Evolutionary conservation across 1,140 invertebrate genomes (phyloP), one percentile per base, ranked within the genome.

Genomic region (Magallana gigas): DNA sequence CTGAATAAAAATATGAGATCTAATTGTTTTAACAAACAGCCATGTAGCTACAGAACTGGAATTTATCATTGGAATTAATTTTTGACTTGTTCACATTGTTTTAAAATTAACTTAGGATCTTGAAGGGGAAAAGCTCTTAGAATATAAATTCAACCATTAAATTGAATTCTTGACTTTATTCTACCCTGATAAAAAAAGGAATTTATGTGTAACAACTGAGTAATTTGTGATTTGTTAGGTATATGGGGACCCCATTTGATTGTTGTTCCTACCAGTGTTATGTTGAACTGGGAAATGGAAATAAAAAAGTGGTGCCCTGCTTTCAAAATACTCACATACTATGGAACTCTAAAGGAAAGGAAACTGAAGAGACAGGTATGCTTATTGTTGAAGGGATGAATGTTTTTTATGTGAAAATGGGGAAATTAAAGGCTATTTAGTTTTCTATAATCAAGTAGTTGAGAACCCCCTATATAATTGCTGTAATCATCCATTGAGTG

Each of bases 281-380:
- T 99, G 98, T 96, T 99, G 59, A 99, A 99, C 95, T 99, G 99
- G 99, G 99, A 99, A 95, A 99, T 99, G 98, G 99, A 99, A 95
- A 98, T 99, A 91, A 99, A 99, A 95, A 99, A 99, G 95, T 99
- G 99, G 99, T 99, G 99, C 95, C 99, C 99, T 1, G 98, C 98
- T 81, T 99, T 99, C 92, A 99, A 99, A 96, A 98, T 99, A 92
- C 96, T 99, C 88, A 99, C 99, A 1, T 99, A 99, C 94, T 99
- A 99, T 95, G 99, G 99, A 57, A 97, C 97, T 48, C 98, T 98
- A 87, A 99, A 99, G 94, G 99, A 99, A 95, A 96, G 99, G 84
- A 98, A 98, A 95, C 95, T 97, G 85, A 99, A 99, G 94, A 96
- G 99, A 94, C 91, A 91, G 90, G 94, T 94, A 91, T 56, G 60